Evolutionary conservation across 2,113 vertebrate species (phyloP).

Genomic region (Brachypodius melanocephalos): DNA sequence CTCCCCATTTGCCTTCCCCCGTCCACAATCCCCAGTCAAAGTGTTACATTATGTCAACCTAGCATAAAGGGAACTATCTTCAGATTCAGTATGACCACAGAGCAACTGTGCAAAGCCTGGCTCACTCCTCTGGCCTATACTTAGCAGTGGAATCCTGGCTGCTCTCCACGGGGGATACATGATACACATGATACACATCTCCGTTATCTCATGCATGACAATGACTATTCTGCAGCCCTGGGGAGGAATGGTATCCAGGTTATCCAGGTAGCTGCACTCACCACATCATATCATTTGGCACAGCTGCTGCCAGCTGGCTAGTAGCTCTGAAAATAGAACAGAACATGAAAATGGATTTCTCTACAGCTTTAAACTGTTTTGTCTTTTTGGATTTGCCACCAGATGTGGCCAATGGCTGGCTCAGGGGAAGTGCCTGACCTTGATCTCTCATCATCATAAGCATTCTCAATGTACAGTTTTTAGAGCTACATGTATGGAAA

Average conservation of each 20-base stretch:
- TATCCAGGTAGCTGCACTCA: conserved; percentile 40
- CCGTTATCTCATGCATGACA: conserved; percentile 46
- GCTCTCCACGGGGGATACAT: not conserved
- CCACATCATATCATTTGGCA: not conserved
- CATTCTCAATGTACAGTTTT: not conserved
- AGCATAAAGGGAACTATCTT: not conserved
- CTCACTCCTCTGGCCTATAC: conserved; percentile 20
- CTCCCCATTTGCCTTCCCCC: not conserved
- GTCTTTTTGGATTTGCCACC: not conserved
- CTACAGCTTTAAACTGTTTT: not conserved
- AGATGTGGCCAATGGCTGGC: not conserved
- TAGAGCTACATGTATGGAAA: not conserved
- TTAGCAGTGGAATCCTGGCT: conserved; percentile 62
- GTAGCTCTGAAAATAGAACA: not conserved
- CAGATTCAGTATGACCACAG: not conserved
- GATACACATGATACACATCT: conserved; percentile 8
- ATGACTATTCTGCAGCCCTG: not conserved
- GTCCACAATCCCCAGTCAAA: not conserved
- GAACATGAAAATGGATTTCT: not conserved
- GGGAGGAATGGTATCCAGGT: conserved; percentile 12
- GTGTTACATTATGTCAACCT: not conserved
- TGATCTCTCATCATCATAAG: not conserved
- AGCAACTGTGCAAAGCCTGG: not conserved
- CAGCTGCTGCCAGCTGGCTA: not conserved
- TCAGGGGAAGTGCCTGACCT: not conserved